Evolutionary conservation across 1,140 invertebrate species (phyloP).

Genomic region (Calycopis cecrops): DNA sequence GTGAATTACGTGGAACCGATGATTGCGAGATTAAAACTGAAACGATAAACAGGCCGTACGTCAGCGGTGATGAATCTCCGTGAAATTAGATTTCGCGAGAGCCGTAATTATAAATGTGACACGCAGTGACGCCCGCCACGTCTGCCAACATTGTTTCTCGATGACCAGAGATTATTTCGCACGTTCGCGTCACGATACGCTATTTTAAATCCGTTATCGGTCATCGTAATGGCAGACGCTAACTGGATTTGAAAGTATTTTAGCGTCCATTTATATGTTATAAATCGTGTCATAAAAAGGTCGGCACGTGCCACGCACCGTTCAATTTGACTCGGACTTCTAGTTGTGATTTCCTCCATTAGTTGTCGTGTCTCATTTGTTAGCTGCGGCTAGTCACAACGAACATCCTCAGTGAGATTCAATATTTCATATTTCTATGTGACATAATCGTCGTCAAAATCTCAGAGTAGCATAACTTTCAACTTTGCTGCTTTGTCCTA

Average conservation of each 20-base stretch:
- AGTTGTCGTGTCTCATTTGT: no score
- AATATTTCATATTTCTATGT: no score
- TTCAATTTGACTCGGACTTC: no score
- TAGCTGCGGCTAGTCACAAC: no score
- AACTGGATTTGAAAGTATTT: slow-evolving; percentile 4
- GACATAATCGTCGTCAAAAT: no score
- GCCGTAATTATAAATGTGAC: slow-evolving; percentile 62
- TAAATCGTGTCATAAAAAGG: no score
- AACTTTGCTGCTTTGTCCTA: no score
- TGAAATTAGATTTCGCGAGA: slow-evolving; percentile 53
- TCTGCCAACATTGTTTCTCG: slow-evolving; percentile 43
- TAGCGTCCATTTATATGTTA: background rate
- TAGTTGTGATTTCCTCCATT: no score
- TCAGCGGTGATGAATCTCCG: slow-evolving; percentile 53
- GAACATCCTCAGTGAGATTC: no score
- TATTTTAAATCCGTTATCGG: slow-evolving; percentile 38
- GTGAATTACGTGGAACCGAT: slow-evolving; percentile 33
- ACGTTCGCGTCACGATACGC: slow-evolving; percentile 26
- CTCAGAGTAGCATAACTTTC: no score
- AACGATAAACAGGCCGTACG: slow-evolving; percentile 48
- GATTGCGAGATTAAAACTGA: slow-evolving; percentile 47
- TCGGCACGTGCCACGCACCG: no score
- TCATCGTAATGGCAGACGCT: slow-evolving; percentile 22
- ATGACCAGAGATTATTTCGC: slow-evolving; percentile 43
- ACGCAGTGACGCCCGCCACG: slow-evolving; percentile 39